Evolutionary conservation across 1,140 invertebrate species (phyloP), one percentile per base, ranked within the genome.

Genomic region (Potamilus streckersoni): DNA sequence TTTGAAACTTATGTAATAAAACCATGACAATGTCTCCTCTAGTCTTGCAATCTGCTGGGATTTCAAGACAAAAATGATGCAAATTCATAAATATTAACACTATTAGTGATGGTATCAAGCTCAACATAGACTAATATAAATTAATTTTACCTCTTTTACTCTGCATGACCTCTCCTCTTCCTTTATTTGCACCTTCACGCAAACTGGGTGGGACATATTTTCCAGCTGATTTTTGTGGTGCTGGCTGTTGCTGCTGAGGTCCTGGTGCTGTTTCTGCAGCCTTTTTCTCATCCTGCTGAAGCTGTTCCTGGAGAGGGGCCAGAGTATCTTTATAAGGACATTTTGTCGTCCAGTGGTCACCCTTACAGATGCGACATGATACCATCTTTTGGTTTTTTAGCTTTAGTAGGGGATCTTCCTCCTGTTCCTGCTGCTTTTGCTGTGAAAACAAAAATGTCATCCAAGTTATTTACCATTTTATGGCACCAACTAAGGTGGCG

Each of bases 341-440:
- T 82, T 96, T 96, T 65, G 96, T 93, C 12, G 97, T 98, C 96
- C 97, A 99, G 92, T 99, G 97, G 82, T 98, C 97, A 20, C 90
- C 90, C 72, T 96, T 96, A 91, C 97, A 99, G 74, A 94, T 96
- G 89, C 97, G 93, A 87, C 97, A 99, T 86, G 96, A 96, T 70
- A 98, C 95, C 83, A 96, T 93, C 82, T 95, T 95, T 80, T 93
- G 93, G 20, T 92, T 93, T 84, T 94, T 94, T 70, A 95, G 82
- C 84, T 95, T 96, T 78, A 95, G 93, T 20, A 96, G 89, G 20
- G 93, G 92, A 86, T 95, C 95, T 80, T 98, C 96, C 84, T 97
- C 96, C 67, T 93, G 77, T 58, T 84, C 83, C 27, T 76, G 63
- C 23, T 82, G 71, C 59, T 78, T 80, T 62, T 76, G 38, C 38